A percentile compares a stretch with the other conserved stretches of the same genome.
phyloP scores from a whole-genome alignment of 2,797 vertebrate genomes.

The Tamandua tetradactyla region DNA sequence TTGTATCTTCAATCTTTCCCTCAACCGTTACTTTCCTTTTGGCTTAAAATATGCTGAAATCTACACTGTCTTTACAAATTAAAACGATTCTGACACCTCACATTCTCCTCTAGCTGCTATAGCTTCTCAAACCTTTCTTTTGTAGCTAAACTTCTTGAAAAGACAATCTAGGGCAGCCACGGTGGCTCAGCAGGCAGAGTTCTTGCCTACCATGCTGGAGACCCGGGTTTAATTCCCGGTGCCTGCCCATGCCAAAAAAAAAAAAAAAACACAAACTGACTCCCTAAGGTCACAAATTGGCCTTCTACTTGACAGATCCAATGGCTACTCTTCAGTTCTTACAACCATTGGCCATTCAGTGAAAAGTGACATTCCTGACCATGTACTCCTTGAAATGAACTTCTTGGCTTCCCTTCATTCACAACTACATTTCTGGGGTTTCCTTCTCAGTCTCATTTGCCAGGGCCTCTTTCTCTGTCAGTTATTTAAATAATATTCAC shows the following conservation, averaged over 20 bases:
- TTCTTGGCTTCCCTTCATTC: not conserved
- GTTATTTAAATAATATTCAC: not conserved
- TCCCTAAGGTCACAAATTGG: not conserved
- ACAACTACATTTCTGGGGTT: not conserved
- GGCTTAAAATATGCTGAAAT: slow-evolving; percentile 1
- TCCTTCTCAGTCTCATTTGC: not conserved
- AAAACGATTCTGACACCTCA: not conserved
- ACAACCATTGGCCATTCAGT: not conserved
- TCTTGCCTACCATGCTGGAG: no score
- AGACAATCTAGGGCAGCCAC: no score
- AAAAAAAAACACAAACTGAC: no score
- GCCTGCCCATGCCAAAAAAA: no score
- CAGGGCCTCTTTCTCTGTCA: not conserved
- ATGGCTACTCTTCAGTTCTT: not conserved
- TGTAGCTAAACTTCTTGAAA: slow-evolving; percentile 35
- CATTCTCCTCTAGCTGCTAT: not conserved
- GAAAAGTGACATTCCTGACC: not conserved
- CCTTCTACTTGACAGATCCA: not conserved
- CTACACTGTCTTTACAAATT: slow-evolving; percentile 18
- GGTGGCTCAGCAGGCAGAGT: no score
- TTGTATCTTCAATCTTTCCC: not conserved
- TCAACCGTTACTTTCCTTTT: not conserved
- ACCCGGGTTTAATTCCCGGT: no score
- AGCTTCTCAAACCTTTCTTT: not conserved
- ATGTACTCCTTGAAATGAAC: not conserved